Conservation (phyloP, 2,888 invertebrate genomes). For the Patella depressa region DNA sequence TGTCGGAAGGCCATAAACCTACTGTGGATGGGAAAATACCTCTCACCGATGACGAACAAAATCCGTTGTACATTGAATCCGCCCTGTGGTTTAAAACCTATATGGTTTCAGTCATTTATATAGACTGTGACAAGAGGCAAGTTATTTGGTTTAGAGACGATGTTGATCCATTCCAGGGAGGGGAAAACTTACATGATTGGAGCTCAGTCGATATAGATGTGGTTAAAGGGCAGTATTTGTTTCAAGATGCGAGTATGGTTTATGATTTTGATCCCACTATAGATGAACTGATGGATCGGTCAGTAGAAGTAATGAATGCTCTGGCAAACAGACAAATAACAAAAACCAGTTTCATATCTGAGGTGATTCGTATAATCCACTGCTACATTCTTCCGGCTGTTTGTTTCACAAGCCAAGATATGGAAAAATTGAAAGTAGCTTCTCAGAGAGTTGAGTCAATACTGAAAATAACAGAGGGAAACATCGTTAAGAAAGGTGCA, state of each 20-base stretch:
- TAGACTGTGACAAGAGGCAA: conserved; percentile 55
- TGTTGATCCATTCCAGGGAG: conserved; percentile 13
- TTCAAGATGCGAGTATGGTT: conserved; percentile 44
- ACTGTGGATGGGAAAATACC: neutral
- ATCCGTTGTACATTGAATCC: conserved; percentile 47
- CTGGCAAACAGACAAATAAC: conserved; percentile 24
- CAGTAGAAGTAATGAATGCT: conserved; percentile 30
- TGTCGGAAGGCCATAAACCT: neutral
- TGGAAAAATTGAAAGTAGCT: conserved; percentile 38
- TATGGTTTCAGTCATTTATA: conserved; percentile 55
- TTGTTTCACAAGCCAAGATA: conserved; percentile 46
- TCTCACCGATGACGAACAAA: neutral
- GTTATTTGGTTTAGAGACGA: conserved; percentile 44
- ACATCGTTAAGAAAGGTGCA: conserved; percentile 47
- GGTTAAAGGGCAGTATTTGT: conserved; percentile 16
- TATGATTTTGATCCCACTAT: conserved; percentile 58
- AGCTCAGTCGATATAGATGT: neutral
- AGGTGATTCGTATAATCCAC: conserved; percentile 54
- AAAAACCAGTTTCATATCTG: conserved; percentile 29
- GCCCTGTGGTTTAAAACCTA: conserved; percentile 65
- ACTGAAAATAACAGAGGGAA: conserved; percentile 39
- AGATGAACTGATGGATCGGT: conserved; percentile 59
- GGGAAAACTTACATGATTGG: neutral
- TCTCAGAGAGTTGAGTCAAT: conserved; percentile 36
- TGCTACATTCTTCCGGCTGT: conserved; percentile 60